Evolutionary conservation across 2,113 vertebrate species (phyloP), one percentile per base, ranked within the genome.

Genomic region (Stegostoma tigrinum): DNA sequence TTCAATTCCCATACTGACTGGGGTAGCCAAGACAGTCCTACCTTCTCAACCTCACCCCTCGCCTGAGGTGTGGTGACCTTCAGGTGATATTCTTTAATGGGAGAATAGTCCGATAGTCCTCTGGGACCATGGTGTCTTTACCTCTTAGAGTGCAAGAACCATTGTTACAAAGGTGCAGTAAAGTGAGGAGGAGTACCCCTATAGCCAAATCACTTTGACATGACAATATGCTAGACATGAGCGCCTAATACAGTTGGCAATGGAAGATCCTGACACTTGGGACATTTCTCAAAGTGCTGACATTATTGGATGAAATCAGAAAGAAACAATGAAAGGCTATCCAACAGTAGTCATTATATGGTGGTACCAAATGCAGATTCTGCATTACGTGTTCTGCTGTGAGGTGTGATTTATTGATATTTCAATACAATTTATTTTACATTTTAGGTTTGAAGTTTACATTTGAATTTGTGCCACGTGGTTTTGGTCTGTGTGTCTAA

Each of bases 71-170:
- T 61, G 55, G 55, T 61, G 55, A 61, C 55, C 55, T 48, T 48
- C 48, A 48, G 48, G 48, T 48, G 2, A 48, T 3, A 48, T 48
- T 48, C 48, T 48, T 3, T 61, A 61, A 61, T 61, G 55, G 12
- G 55, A 12, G 55, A 61, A 61, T 61, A 48, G 48, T 48, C 48
- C 48, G 2, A 61, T 61, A 12, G 55, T 61, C 55, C 55, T 61
- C 12, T 61, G 55, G 12, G 55, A 61, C 55, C 12, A 61, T 61
- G 7, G 55, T 61, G 55, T 1, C 55, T 61, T 61, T 85, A 14
- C 83, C 38, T 45, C 38, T 42, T 21, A 98, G 98, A 61, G 97
- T 98, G 96, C 98, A 96, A 0, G 98, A 97, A 24, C n/a, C 24
- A 0, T 96, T 96, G 80, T 97, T 98, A 34, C 21, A 90, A 90